Conservation (phyloP, 2,797 vertebrate genomes). For the Spinus pinus region DNA sequence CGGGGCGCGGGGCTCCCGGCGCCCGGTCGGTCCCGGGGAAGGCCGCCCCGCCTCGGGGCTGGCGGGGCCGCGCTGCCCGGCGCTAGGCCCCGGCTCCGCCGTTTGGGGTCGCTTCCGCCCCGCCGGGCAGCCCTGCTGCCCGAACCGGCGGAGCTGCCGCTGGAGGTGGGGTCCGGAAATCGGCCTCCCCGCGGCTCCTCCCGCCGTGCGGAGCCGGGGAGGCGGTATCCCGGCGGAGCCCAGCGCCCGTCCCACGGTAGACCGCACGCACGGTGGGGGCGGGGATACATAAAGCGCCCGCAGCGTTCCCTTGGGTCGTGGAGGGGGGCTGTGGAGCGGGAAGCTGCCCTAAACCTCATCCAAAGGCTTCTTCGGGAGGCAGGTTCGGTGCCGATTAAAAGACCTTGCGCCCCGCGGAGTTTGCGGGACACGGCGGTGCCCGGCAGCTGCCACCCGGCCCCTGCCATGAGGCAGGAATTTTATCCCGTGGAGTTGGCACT, state of each 20-base stretch:
- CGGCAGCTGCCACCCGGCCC: background rate
- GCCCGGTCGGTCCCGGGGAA: background rate
- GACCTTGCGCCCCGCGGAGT: background rate
- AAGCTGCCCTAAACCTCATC: background rate
- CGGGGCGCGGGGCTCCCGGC: background rate
- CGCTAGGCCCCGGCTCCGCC: background rate
- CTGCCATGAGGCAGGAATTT: background rate
- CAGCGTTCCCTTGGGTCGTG: background rate
- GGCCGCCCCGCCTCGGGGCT: background rate
- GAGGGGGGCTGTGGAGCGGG: background rate
- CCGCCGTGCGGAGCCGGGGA: background rate
- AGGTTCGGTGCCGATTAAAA: accelerated
- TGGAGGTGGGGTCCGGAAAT: background rate
- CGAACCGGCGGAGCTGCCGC: background rate
- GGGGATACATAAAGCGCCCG: accelerated
- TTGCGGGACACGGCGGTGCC: background rate
- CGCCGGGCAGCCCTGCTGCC: background rate
- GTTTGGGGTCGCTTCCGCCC: background rate
- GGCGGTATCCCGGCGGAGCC: background rate
- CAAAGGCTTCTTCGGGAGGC: background rate
- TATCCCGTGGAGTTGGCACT: accelerated
- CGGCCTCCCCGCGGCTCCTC: background rate
- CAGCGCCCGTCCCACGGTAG: background rate
- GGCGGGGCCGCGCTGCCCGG: background rate
- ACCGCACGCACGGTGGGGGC: background rate